Evolutionary conservation across 2,113 vertebrate species (phyloP).

Genomic region (Hippoglossus stenolepis): DNA sequence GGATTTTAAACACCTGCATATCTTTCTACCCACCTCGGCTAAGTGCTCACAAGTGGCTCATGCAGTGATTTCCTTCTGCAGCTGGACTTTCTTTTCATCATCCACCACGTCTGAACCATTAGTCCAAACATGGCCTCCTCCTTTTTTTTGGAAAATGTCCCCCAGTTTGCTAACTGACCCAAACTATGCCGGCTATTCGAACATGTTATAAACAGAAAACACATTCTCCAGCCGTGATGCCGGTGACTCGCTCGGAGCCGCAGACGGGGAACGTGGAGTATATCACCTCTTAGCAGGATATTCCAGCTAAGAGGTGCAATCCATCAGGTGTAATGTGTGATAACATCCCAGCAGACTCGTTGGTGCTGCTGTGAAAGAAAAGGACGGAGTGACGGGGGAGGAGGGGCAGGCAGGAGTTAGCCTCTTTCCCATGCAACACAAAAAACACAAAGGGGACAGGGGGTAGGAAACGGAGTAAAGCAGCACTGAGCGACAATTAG

Average conservation of each 20-base stretch:
- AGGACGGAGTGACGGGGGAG: too few relatives aligned
- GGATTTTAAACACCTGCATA: too few relatives aligned
- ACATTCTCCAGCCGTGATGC: neutral
- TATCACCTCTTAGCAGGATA: neutral
- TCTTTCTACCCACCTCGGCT: too few relatives aligned
- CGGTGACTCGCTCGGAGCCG: neutral
- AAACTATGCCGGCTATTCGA: conserved; percentile 59
- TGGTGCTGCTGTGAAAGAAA: neutral
- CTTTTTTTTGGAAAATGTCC: conserved; percentile 63
- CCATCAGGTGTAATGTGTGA: conserved; percentile 26
- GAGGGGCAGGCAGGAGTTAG: too few relatives aligned
- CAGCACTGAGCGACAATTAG: too few relatives aligned
- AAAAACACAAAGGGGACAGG: neutral
- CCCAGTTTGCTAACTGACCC: conserved; percentile 28
- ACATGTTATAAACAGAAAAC: conserved; percentile 48
- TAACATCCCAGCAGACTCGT: neutral
- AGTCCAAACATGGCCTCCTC: conserved; percentile 44
- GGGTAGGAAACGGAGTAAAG: too few relatives aligned
- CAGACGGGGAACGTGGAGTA: neutral
- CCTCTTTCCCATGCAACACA: neutral
- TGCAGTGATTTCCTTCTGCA: too few relatives aligned
- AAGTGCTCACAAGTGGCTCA: too few relatives aligned
- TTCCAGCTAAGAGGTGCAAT: conserved; percentile 27
- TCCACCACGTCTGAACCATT: too few relatives aligned
- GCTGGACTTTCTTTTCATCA: too few relatives aligned